Evolutionary conservation across 2,797 vertebrate species (phyloP).

Genomic region (Melanogrammus aeglefinus): DNA sequence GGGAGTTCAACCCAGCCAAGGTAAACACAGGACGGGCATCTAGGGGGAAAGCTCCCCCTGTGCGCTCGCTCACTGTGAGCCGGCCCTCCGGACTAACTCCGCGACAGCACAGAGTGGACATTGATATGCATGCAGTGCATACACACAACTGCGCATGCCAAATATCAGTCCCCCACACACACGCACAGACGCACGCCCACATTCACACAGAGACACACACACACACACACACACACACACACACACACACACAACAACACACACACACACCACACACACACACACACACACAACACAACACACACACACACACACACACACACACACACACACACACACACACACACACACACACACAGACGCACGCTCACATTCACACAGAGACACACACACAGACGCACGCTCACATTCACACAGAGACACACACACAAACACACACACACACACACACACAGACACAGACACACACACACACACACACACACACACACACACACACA

Average conservation of each 20-base stretch:
- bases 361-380: conserved; percentile 16
- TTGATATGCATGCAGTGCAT: conserved; percentile 49
- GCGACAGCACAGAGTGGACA: conserved; percentile 66
- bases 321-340: too few relatives aligned
- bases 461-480: background rate
- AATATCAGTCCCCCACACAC: conserved; percentile 6
- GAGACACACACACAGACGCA: conserved; percentile 43
- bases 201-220: background rate
- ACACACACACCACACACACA: conserved; percentile 24
- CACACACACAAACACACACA: conserved; percentile 38
- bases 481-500: conserved; percentile 1
- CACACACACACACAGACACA: conserved; percentile 3
- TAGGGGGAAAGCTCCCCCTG: conserved; percentile 49
- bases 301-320: conserved; percentile 25
- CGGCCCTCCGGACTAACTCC: conserved; percentile 48
- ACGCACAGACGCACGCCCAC: conserved; percentile 36
- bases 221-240: conserved; percentile 37
- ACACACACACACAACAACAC: conserved; percentile 2
- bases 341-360: conserved; percentile 41
- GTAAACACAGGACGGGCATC: conserved; percentile 69
- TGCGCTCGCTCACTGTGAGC: background rate
- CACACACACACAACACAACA: conserved; percentile 17
- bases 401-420: background rate
- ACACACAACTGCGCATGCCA: background rate
- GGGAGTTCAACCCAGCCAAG: conserved; percentile 63